phyloP scores from a whole-genome alignment of 2,888 invertebrate genomes.

The Erebia ligea region DNA sequence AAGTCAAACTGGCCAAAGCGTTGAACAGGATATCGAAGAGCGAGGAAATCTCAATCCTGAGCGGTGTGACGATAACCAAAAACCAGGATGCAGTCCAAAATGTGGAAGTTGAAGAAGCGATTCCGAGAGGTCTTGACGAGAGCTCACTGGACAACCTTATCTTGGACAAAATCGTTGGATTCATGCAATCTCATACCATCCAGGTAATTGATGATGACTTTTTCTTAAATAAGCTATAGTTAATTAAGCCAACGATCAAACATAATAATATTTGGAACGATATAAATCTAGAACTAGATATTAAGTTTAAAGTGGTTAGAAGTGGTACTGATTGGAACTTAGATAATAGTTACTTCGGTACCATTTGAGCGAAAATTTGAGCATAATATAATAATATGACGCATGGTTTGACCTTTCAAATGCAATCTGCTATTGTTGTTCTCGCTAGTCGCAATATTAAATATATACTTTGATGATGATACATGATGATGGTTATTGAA shows the following conservation, averaged over 20 bases:
- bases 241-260: neutral
- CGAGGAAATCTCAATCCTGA: constrained; percentile 86
- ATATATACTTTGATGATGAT: no score
- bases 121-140: constrained; percentile 89
- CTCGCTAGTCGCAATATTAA: no score
- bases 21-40: constrained; percentile 88
- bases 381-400: no score
- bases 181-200: constrained; percentile 90
- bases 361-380: no score
- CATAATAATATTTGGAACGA: neutral
- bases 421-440: no score
- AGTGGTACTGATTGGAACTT: no score
- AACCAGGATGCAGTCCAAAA: constrained; percentile 78
- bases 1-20: constrained; percentile 90
- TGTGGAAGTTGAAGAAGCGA: constrained; percentile 86
- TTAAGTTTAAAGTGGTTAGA: no score
- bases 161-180: constrained; percentile 87
- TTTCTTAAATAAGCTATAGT: neutral
- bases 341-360: no score
- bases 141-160: constrained; percentile 89
- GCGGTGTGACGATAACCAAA: constrained; percentile 90
- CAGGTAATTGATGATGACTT: constrained; percentile 79
- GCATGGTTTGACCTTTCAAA: no score
- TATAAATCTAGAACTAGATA: no score
- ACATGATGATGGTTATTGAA: no score